Evolutionary conservation across 2,888 invertebrate species (phyloP).

Genomic region (Synanthedon formicaeformis): DNA sequence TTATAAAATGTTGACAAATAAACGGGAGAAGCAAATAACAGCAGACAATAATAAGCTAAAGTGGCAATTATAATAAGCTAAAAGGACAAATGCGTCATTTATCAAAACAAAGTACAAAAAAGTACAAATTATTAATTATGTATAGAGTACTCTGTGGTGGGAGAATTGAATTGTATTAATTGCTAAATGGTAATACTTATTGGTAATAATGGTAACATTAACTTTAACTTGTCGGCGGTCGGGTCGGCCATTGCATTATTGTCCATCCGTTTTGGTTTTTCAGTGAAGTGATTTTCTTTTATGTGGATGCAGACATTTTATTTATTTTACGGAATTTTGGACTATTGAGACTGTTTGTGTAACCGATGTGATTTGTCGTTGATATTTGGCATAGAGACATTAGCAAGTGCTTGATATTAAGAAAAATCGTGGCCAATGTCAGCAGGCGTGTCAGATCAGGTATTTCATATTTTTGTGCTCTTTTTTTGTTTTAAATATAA

Average conservation of each 20-base stretch:
- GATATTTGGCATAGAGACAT: constrained; percentile 56
- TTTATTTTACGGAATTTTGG: constrained; percentile 43
- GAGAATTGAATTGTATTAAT: no score
- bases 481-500: constrained; percentile 26
- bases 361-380: constrained; percentile 63
- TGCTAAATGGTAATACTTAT: background rate
- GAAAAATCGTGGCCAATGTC: constrained; percentile 83
- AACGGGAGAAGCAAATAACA: no score
- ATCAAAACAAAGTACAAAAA: no score
- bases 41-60: no score
- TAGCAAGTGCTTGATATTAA: constrained; percentile 60
- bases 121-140: no score
- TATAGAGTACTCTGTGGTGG: no score
- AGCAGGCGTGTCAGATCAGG: constrained; percentile 93
- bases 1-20: no score
- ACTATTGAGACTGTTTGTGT: constrained; percentile 57
- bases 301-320: constrained; percentile 42
- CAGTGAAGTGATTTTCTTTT: constrained; percentile 33
- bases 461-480: constrained; percentile 60
- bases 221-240: constrained; percentile 10
- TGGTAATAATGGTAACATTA: background rate
- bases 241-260: constrained; percentile 52
- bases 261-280: constrained; percentile 54
- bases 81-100: no score
- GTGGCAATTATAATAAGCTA: no score